Evolutionary conservation across 2,888 invertebrate species (phyloP).

Genomic region (Hermaeophaga mercurialis): DNA sequence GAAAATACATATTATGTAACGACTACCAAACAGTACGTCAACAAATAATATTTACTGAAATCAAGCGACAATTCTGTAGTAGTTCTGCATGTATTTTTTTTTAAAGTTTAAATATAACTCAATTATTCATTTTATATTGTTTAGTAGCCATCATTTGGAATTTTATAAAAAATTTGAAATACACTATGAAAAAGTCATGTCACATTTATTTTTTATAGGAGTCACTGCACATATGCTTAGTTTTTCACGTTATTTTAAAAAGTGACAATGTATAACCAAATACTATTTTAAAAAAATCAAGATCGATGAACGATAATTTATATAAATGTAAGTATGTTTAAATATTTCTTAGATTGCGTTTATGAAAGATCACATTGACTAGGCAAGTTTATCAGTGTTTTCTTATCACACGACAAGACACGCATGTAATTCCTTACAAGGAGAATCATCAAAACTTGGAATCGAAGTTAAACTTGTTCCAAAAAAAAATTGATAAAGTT

Average conservation of each 20-base stretch:
- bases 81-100: no score
- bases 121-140: neutral
- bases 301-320: constrained; percentile 41
- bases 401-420: constrained; percentile 45
- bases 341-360: constrained; percentile 45
- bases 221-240: constrained; percentile 13
- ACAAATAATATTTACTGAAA: no score
- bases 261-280: constrained; percentile 27
- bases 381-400: constrained; percentile 44
- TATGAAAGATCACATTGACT: constrained; percentile 48
- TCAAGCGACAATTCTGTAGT: no score
- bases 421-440: constrained; percentile 24
- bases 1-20: no score
- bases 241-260: constrained; percentile 23
- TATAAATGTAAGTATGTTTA: constrained; percentile 41
- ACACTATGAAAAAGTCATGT: constrained; percentile 3
- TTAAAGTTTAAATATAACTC: neutral
- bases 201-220: constrained; percentile 3
- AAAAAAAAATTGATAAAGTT: neutral
- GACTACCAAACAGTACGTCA: no score
- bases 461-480: neutral
- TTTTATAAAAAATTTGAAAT: constrained; percentile 9
- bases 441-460: constrained; percentile 18
- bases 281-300: constrained; percentile 31
- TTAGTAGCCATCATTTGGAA: constrained; percentile 1